A percentile compares a stretch with the other conserved stretches of the same genome.
Evolutionary conservation across 2,888 invertebrate species (phyloP).

Genomic region (Cosmia pyralina): DNA sequence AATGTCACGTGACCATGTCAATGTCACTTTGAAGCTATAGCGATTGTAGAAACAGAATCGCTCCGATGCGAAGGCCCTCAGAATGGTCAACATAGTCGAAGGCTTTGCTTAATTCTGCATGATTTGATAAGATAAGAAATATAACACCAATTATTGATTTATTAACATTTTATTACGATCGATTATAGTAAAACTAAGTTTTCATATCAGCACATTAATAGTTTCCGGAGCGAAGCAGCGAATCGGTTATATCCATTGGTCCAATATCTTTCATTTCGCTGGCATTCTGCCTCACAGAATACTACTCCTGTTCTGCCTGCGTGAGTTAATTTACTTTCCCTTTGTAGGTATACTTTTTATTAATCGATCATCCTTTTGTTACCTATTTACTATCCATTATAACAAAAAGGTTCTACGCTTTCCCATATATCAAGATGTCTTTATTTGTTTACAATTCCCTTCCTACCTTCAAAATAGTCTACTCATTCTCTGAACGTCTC

Average conservation of each 20-base stretch:
- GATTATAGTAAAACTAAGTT: slow-evolving; percentile 74
- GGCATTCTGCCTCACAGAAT: background rate
- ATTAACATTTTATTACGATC: slow-evolving; percentile 80
- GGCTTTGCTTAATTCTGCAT: background rate
- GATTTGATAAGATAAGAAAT: slow-evolving; percentile 9
- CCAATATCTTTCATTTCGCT: slow-evolving; percentile 56
- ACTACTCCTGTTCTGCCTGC: background rate
- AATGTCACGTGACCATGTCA: too few relatives aligned
- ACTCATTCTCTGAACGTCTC: background rate
- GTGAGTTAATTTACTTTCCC: background rate
- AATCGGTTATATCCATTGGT: slow-evolving; percentile 69
- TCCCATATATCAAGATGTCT: background rate
- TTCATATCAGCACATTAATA: slow-evolving; percentile 79
- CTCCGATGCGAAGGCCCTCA: too few relatives aligned
- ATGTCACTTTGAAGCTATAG: too few relatives aligned
- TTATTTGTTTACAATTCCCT: background rate
- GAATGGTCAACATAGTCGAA: background rate
- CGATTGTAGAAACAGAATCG: too few relatives aligned
- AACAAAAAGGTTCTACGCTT: background rate
- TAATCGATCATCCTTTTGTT: background rate
- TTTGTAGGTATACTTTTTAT: background rate
- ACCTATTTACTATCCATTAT: background rate
- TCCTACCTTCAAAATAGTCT: background rate
- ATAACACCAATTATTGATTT: slow-evolving; percentile 59
- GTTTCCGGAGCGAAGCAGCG: slow-evolving; percentile 78